Evolutionary conservation across 2,888 invertebrate genomes (phyloP).

Genomic region (Parascotia fuliginaria): DNA sequence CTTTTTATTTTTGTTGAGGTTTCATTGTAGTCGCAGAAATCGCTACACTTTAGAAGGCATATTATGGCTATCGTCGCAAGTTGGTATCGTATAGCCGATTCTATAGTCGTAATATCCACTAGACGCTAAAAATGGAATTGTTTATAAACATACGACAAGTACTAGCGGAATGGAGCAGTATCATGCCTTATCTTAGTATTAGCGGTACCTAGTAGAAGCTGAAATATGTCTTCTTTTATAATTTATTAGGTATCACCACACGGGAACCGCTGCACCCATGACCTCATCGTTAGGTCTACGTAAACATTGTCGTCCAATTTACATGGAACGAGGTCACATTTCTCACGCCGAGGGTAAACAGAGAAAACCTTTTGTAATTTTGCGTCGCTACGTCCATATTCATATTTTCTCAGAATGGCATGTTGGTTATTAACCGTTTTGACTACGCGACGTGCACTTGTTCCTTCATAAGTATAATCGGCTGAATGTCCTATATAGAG

Average conservation of each 20-base stretch:
- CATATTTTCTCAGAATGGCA: slow-evolving; percentile 50
- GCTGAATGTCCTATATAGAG: not conserved
- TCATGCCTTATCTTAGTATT: slow-evolving; percentile 14
- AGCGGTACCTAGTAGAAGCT: not conserved
- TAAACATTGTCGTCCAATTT: slow-evolving; percentile 64
- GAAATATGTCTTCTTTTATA: slow-evolving; percentile 6
- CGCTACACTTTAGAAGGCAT: slow-evolving; percentile 23
- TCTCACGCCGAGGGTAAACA: slow-evolving; percentile 56
- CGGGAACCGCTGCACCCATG: slow-evolving; percentile 38
- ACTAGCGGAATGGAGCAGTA: slow-evolving; percentile 10
- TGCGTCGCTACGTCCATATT: slow-evolving; percentile 53
- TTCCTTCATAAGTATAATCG: not conserved
- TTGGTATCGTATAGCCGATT: not conserved
- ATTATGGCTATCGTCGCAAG: slow-evolving; percentile 16
- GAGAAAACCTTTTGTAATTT: slow-evolving; percentile 69
- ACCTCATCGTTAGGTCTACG: slow-evolving; percentile 59
- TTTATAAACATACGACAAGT: slow-evolving; percentile 27
- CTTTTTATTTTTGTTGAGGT: slow-evolving; percentile 26
- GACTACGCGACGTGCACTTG: not conserved
- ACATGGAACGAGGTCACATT: slow-evolving; percentile 63
- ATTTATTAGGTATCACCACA: not conserved
- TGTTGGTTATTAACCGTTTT: slow-evolving; percentile 44
- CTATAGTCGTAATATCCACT: slow-evolving; percentile 15
- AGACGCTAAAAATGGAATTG: slow-evolving; percentile 17
- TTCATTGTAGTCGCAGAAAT: not conserved